Percentiles rank a stretch among this genome's conserved stretches.
Conservation (phyloP, 2,113 vertebrate genomes). For the Pelodiscus sinensis region DNA sequence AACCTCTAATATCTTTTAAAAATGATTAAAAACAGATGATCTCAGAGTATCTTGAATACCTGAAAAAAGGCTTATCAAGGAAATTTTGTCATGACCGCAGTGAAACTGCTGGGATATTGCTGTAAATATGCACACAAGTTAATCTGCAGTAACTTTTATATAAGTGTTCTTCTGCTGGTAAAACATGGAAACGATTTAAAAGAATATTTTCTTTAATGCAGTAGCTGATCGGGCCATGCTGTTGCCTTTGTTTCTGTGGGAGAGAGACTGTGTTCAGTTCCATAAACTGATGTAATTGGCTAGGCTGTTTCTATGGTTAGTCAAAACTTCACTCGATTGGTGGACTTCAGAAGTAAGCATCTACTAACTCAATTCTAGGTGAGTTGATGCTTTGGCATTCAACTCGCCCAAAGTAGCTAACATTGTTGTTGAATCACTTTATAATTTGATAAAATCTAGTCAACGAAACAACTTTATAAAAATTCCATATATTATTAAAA, state of each 20-base stretch:
- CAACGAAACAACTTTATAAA: not conserved
- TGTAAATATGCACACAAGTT: not conserved
- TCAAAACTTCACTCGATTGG: slow-evolving; percentile 58
- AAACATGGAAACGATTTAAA: not conserved
- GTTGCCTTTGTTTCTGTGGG: slow-evolving; percentile 30
- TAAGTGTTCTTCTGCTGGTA: not conserved
- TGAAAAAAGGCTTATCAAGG: not conserved
- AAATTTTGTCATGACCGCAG: not conserved
- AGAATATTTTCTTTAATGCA: slow-evolving; percentile 40
- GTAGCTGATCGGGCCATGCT: slow-evolving; percentile 44
- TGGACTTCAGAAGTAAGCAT: slow-evolving; percentile 16
- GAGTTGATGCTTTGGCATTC: not conserved
- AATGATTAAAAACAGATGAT: not conserved
- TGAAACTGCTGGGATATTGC: not conserved
- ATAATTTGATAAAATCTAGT: accelerated
- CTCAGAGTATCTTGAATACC: not conserved
- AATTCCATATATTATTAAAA: not conserved
- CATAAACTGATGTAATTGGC: slow-evolving; percentile 62
- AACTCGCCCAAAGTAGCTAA: not conserved
- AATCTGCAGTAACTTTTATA: not conserved
- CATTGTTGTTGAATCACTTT: not conserved
- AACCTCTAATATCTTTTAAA: not conserved
- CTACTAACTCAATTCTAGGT: not conserved
- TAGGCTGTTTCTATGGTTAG: slow-evolving; percentile 73
- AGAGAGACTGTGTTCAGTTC: slow-evolving; percentile 57